Percentiles rank a stretch among this genome's conserved stretches.
These are phyloP conservation scores for Palythoa grandis DNA, from an alignment of 92 coral and sea anemone species.

Conservation along the genomic window DNA sequence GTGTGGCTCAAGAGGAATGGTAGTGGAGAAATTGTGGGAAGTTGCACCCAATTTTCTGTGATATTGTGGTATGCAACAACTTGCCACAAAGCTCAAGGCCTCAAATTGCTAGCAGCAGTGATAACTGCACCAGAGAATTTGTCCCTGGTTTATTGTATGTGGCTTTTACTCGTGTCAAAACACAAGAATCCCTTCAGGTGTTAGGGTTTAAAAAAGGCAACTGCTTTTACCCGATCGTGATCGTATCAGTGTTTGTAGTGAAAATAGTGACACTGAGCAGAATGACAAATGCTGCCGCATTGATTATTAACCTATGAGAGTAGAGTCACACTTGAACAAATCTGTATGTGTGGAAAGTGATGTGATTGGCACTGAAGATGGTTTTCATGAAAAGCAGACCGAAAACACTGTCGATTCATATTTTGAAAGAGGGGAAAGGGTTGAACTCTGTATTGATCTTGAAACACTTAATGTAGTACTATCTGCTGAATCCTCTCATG, in stretches of 20 bases:
- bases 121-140: constrained; percentile 17
- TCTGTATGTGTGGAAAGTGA: background rate
- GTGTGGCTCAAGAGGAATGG: constrained; percentile 36
- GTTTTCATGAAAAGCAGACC: background rate
- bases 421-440: constrained; percentile 58
- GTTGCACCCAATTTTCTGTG: constrained; percentile 43
- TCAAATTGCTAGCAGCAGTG: constrained; percentile 9
- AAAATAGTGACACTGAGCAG: background rate
- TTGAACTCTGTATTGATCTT: constrained; percentile 51
- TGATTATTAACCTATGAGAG: constrained; percentile 4
- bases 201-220: background rate
- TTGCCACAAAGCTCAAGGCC: constrained; percentile 47
- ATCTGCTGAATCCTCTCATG: constrained; percentile 35
- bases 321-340: constrained; percentile 2
- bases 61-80: constrained; percentile 39
- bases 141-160: constrained; percentile 11
- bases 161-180: constrained; percentile 19
- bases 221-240: constrained; percentile 46
- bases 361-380: constrained; percentile 18
- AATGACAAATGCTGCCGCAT: constrained; percentile 46
- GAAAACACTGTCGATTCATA: constrained; percentile 42
- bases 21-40: constrained; percentile 8
- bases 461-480: constrained; percentile 50
- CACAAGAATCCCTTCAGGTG: background rate
- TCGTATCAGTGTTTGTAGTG: constrained; percentile 35